Base-by-base conservation (phyloP, 2,797 vertebrate genomes). In the Synanceia verrucosa region DNA sequence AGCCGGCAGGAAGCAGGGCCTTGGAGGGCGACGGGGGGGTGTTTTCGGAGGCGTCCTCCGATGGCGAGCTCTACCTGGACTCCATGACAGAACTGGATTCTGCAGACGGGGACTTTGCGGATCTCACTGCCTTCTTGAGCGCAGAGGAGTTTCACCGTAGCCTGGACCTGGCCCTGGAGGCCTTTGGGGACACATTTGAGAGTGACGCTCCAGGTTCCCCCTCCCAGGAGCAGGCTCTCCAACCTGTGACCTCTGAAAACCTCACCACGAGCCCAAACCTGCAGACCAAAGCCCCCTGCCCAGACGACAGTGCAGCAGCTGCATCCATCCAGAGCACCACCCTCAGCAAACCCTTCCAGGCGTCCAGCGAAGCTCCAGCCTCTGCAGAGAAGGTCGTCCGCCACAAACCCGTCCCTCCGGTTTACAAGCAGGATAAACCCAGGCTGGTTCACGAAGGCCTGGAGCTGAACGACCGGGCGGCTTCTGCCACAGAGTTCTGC, bases 61-160 rank as follows among this genome's bases (percentile, higher is more conserved):
- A 94, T 48, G 93, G 87, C 8, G 95, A 96, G 47, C 92, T 95
- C 60, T 96, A 94, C 90, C 84, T 92, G 75, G 95, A 97, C 85
- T 93, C 96, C 6, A 75, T 93, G 36, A 89, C 95, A 46, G 95
- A 96, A 67, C 59, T 94, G 81, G 94, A 94, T 67, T 94, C 94
- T 66, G 94, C 93, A 29, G 90, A 86, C 5, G 90, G 88, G 53
- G 91, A 91, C 81, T 95, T 96, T 87, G 91, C 94, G 3, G 96
- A 93, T 76, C 95, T 99, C 9, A 97, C 97, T 64, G 94, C 96
- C 50, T 99, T 99, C 83, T 94, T 99, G 81, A 99, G 90, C 50
- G 96, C 96, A 82, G 98, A 99, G 1, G 98, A 99, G 90, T 97
- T 99, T 58, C 88, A 93, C 80, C 96, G 89, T 73, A 99, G 98